phyloP scores from a whole-genome alignment of 53 echinoderm and acorn worm species.

The Henricia sp. region DNA sequence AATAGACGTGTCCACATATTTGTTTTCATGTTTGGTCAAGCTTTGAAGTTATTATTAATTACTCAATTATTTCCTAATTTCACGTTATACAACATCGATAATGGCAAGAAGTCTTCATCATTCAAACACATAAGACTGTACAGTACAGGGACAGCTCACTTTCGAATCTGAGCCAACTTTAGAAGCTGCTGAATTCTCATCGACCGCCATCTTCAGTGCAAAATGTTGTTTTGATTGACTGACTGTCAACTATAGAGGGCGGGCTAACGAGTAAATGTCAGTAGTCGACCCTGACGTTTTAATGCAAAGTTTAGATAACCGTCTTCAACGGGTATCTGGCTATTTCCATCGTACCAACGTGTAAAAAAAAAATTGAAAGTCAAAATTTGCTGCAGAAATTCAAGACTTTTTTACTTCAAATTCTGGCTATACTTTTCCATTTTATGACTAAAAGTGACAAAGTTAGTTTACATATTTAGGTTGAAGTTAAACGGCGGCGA shows the following conservation, averaged over 20 bases:
- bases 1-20: no score
- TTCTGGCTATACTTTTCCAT: no score
- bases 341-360: no score
- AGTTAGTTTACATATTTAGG: no score
- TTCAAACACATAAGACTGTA: not conserved
- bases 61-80: no score
- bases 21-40: no score
- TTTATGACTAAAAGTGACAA: no score
- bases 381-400: no score
- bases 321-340: not conserved
- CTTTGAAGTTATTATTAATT: no score
- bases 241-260: conserved; percentile 34
- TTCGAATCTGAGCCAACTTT: conserved; percentile 30
- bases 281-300: not conserved
- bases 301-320: not conserved
- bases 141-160: not conserved
- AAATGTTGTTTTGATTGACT: conserved; percentile 10
- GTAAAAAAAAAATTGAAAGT: no score
- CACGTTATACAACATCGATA: not conserved
- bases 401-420: no score
- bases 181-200: not conserved
- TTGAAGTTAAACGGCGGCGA: no score
- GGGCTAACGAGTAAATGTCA: not conserved
- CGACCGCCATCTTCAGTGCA: conserved; percentile 32
- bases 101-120: not conserved